A percentile compares a stretch with the other conserved stretches of the same genome.
Conservation (phyloP, 1,140 invertebrate species). For the Pseudobourletiella spinata region DNA sequence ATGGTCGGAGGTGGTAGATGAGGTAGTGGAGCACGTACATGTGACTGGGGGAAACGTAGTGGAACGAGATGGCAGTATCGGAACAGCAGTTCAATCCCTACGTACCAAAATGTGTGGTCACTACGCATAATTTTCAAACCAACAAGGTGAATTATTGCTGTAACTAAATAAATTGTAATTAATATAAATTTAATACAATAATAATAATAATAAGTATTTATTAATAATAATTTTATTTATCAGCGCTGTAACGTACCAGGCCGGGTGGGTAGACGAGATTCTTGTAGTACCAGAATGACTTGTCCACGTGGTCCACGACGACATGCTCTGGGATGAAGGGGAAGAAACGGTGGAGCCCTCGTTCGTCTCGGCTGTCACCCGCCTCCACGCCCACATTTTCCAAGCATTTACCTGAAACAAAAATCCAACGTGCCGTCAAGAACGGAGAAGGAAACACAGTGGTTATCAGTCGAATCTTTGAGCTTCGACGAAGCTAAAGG, state of each 20-base stretch:
- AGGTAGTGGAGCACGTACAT: conserved; percentile 53
- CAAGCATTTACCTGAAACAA: conserved; percentile 38
- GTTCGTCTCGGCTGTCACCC: conserved; percentile 71
- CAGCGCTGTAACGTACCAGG: neutral
- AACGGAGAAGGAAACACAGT: no score
- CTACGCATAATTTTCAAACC: no score
- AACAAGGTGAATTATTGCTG: no score
- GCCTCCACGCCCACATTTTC: conserved; percentile 77
- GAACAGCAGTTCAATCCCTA: conserved; percentile 91
- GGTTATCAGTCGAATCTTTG: neutral
- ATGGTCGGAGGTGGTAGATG: conserved; percentile 11
- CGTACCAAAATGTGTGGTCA: no score
- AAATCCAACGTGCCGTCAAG: no score
- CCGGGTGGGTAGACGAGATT: conserved; percentile 80
- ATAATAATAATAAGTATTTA: no score
- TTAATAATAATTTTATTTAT: no score
- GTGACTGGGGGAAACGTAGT: conserved; percentile 82
- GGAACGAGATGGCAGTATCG: conserved; percentile 90
- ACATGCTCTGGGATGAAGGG: conserved; percentile 85
- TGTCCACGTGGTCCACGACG: conserved; percentile 48
- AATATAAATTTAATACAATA: no score
- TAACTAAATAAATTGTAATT: no score
- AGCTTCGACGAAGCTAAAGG: neutral
- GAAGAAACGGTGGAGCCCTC: conserved; percentile 80
- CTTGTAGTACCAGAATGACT: conserved; percentile 74